Percentiles rank a stretch among this genome's conserved stretches.
Conservation (phyloP, 2,888 invertebrate species). For the Chrysolina oricalcia region DNA sequence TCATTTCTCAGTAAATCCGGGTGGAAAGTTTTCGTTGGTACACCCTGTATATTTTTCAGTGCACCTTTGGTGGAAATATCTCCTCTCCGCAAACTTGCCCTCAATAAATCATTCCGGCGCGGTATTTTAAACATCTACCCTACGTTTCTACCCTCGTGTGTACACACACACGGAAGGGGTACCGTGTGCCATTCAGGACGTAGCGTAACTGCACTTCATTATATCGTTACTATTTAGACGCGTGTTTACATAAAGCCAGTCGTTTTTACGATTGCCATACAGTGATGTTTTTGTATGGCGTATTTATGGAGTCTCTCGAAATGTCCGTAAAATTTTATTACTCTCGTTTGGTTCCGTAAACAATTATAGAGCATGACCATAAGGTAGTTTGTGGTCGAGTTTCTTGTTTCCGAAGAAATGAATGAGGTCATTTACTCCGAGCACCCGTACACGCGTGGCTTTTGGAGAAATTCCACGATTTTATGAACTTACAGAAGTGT, state of each 20-base stretch:
- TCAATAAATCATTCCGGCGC: slow-evolving; percentile 60
- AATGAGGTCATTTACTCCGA: slow-evolving; percentile 16
- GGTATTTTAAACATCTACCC: slow-evolving; percentile 53
- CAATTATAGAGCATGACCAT: slow-evolving; percentile 36
- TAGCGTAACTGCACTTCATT: slow-evolving; percentile 45
- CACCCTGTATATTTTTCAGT: not conserved
- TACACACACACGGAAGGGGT: slow-evolving; percentile 52
- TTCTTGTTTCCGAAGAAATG: slow-evolving; percentile 14
- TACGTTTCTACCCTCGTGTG: slow-evolving; percentile 47
- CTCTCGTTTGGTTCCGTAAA: slow-evolving; percentile 40
- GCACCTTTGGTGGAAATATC: slow-evolving; percentile 41
- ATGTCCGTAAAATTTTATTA: slow-evolving; percentile 42
- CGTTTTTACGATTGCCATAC: slow-evolving; percentile 36
- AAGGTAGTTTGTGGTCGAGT: slow-evolving; percentile 23
- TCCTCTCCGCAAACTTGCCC: slow-evolving; percentile 45
- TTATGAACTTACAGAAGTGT: not conserved
- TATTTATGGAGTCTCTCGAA: slow-evolving; percentile 36
- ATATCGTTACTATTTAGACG: slow-evolving; percentile 48
- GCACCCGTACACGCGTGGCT: slow-evolving; percentile 7
- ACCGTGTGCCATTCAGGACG: slow-evolving; percentile 25
- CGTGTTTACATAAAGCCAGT: slow-evolving; percentile 31
- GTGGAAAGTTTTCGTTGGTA: not conserved
- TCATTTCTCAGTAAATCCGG: too few species aligned
- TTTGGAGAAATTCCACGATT: slow-evolving; percentile 19
- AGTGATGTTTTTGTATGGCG: slow-evolving; percentile 39